These are phyloP conservation scores for Pammene fasciana DNA, from an alignment of 2,888 invertebrate genomes.

Conservation along the genomic window DNA sequence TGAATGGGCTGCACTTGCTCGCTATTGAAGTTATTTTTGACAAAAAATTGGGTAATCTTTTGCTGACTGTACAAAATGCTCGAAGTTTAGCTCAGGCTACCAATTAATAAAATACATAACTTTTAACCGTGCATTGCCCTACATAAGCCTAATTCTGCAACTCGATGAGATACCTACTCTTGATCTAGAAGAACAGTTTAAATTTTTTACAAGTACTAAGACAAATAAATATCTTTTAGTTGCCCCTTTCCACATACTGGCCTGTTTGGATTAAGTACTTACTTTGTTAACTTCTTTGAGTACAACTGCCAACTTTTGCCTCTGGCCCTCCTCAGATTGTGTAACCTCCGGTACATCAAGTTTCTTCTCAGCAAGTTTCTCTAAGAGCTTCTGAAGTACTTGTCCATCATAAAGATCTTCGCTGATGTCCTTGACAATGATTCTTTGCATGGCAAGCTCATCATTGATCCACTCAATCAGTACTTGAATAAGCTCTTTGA, in stretches of 20 bases:
- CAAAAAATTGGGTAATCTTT: too few species aligned
- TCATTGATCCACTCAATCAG: conserved; percentile 99
- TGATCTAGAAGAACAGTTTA: too few species aligned
- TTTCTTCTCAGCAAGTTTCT: conserved; percentile 93
- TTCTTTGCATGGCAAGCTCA: conserved; percentile 96
- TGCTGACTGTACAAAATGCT: too few species aligned
- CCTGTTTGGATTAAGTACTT: conserved; percentile 40
- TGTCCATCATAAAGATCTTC: conserved; percentile 99
- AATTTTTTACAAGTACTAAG: neutral
- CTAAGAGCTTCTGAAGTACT: conserved; percentile 87
- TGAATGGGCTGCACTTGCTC: too few species aligned
- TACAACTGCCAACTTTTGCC: conserved; percentile 95
- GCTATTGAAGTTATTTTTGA: too few species aligned
- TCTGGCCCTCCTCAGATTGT: conserved; percentile 98
- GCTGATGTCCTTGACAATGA: conserved; percentile 97
- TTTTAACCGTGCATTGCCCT: too few species aligned
- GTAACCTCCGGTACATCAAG: conserved; percentile 99
- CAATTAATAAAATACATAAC: too few species aligned
- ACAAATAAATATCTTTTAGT: neutral
- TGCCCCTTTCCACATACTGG: neutral
- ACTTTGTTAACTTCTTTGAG: conserved; percentile 94
- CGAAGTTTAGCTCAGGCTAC: too few species aligned
- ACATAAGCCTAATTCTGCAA: too few species aligned
- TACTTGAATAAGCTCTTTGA: conserved; percentile 92
- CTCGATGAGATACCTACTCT: too few species aligned